Base-by-base conservation (phyloP, 2,797 vertebrate genomes). In the Limosa lapponica region DNA sequence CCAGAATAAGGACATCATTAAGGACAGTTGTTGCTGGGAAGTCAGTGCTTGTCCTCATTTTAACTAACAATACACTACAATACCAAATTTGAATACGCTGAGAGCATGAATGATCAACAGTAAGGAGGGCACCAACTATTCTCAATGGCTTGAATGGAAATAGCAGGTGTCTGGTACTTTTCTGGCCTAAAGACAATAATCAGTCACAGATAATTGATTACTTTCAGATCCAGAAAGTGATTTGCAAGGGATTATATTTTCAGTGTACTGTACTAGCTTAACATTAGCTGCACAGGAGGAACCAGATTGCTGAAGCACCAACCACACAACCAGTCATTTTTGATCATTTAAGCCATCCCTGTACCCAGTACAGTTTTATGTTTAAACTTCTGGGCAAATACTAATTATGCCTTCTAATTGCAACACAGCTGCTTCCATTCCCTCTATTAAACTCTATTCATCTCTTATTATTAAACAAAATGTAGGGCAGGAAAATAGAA, bases 151-250 rank as follows among this genome's bases (percentile, higher is more conserved):
- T 95, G 90, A 96, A 96, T 95, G 59, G 90, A 90, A 95, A 93
- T 93, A 93, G 86, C 95, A 96, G 88, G 74, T 95, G 94, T 94
- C 83, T 80, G 86, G 44, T 95, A 80, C 44, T 67, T 95, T 90
- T 92, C 86, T 94, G 91, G 71, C 74, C 71, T 37, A 65, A 58
- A 85, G 74, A 91, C 79, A 92, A 79, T 78, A 96, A 95, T 96
- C 96, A 94, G 88, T 89, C 91, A 94, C 74, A 94, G 88, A 92
- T 91, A 96, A 96, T 87, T 95, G 83, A 93, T 96, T 94, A 87
- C 70, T 87, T 95, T 95, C 86, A 95, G 67, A 93, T 74, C 64
- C 93, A 95, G 85, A 94, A 95, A 90, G 59, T 64, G 83, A 95
- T 95, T 96, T 96, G 58, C 71, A 95, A 67, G 52, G 28, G 94